phyloP scores from a whole-genome alignment of 1,140 invertebrate species.

The Delia radicum region DNA sequence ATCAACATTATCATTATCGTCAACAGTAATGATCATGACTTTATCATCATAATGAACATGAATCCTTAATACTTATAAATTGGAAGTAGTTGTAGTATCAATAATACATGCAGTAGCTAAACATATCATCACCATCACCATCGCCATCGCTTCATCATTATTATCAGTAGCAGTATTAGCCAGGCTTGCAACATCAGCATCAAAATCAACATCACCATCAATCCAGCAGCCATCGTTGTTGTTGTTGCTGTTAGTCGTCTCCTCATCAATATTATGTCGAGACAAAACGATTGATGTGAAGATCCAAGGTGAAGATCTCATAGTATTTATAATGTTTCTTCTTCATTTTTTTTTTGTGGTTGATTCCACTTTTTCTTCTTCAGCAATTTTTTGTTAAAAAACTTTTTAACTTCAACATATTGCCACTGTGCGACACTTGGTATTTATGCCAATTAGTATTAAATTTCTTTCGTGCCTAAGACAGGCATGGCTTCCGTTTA shows the following conservation, averaged over 20 bases:
- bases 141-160: no score
- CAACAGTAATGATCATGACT: not conserved
- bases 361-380: slow-evolving; percentile 7
- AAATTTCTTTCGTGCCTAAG: slow-evolving; percentile 54
- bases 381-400: not conserved
- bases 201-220: not conserved
- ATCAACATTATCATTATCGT: slow-evolving; percentile 7
- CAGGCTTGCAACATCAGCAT: slow-evolving; percentile 34
- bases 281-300: slow-evolving; percentile 51
- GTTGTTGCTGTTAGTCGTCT: not conserved
- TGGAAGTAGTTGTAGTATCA: not conserved
- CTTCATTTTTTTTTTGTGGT: not conserved
- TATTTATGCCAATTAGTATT: slow-evolving; percentile 57
- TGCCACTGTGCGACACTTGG: slow-evolving; percentile 49
- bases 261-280: slow-evolving; percentile 55
- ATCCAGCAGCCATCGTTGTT: not conserved
- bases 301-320: slow-evolving; percentile 55
- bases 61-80: not conserved
- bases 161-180: no score
- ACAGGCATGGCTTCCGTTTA: slow-evolving; percentile 49
- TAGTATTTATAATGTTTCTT: slow-evolving; percentile 28
- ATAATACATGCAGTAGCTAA: slow-evolving; percentile 38
- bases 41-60: not conserved
- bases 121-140: slow-evolving; percentile 11
- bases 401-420: slow-evolving; percentile 18